Evolutionary conservation across 2,113 vertebrate species (phyloP).

Genomic region (Columba janthina): DNA sequence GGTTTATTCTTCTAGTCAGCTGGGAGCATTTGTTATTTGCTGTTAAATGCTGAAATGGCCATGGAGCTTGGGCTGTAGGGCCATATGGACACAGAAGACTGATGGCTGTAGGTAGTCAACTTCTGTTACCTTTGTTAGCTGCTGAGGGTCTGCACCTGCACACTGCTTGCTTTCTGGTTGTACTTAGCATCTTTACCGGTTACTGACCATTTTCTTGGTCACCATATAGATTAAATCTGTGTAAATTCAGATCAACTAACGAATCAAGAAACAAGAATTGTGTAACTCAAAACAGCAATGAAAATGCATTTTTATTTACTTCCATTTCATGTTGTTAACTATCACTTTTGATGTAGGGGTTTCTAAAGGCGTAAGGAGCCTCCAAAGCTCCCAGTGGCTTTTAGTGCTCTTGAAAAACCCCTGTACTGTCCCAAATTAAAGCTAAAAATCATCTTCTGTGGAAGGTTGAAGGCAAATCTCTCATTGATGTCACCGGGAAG

Average conservation of each 20-base stretch:
- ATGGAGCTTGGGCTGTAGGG: not conserved
- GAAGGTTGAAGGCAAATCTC: slow-evolving; percentile 55
- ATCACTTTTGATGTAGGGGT: slow-evolving; percentile 38
- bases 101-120: not conserved
- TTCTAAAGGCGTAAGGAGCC: slow-evolving; percentile 58
- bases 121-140: not conserved
- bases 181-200: not conserved
- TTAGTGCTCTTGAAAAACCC: slow-evolving; percentile 54
- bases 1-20: not conserved
- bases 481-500: slow-evolving; percentile 35
- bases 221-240: not conserved
- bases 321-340: slow-evolving; percentile 55
- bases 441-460: slow-evolving; percentile 46
- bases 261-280: slow-evolving; percentile 62
- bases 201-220: not conserved
- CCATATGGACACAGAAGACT: not conserved
- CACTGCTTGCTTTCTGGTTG: not conserved
- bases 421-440: slow-evolving; percentile 54
- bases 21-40: not conserved
- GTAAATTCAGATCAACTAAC: slow-evolving; percentile 37
- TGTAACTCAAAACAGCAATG: slow-evolving; percentile 65
- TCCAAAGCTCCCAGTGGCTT: slow-evolving; percentile 1
- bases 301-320: slow-evolving; percentile 68
- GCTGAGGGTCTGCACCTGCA: not conserved
- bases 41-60: not conserved